Evolutionary conservation across 2,797 vertebrate genomes (phyloP), one percentile per base, ranked within the genome.

Genomic region (Melanotaenia trifasciata): DNA sequence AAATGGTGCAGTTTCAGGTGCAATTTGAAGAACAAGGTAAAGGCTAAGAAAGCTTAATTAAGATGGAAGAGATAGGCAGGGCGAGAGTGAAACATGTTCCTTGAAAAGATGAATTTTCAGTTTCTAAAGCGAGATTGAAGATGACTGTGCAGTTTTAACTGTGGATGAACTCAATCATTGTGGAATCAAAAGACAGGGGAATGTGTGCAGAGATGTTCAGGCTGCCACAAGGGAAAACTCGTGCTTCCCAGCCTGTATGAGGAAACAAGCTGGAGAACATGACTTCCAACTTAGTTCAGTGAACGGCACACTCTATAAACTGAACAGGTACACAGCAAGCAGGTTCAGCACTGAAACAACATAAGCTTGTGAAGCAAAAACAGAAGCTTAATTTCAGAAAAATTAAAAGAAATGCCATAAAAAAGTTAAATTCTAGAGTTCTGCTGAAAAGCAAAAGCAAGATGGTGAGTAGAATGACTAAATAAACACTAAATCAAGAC

Each of bases 51-150:
- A 58, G 86, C 54, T 58, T 80, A 72, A 87, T 87, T 84, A 87
- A 78, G 83, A 88, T 83, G 2, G 32, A 4, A 1, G 38, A 72
- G 85, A 87, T 83, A 83, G 58, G 74, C 12, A 57, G 22, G 61
- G 24, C 3, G 11, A 26, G 53, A 76, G 62, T 4, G 5, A 26
- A 16, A 72, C 38, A 64, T 50, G 58, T 63, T 70, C 67, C 57
- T 57, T 4, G 4, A 65, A 64, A 43, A 80, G 72, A 69, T 67
- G 64, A 69, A 59, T 81, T 85, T 87, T 84, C 63, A 64, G 68
- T 83, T 79, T 76, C 45, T 0, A 12, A 28, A 3, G 3, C 47
- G 53, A 67, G 74, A 79, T 59, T 73, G 30, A 14, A 60, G 67
- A 74, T 78, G 79, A 80, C 26, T 69, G 33, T 76, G 60, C 61